Conservation (phyloP, 2,113 vertebrate genomes). For the Nymphicus hollandicus region DNA sequence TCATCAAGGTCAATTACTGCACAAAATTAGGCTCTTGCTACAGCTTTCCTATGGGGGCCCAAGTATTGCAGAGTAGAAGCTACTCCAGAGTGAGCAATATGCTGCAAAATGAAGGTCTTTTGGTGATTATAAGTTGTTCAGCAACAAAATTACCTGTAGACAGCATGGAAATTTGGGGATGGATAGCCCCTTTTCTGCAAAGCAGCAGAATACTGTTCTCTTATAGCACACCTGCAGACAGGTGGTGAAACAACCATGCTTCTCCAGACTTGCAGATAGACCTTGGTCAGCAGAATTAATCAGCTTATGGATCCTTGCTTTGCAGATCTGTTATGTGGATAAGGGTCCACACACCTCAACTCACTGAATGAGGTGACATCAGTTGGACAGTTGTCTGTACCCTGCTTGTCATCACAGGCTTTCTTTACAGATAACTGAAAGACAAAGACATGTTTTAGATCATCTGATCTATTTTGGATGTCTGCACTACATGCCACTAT, state of each 20-base stretch:
- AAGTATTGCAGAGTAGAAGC: neutral
- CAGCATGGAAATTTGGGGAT: neutral
- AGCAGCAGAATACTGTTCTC: neutral
- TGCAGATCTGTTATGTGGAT: neutral
- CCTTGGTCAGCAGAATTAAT: neutral
- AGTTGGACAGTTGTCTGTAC: neutral
- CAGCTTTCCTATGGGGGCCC: neutral
- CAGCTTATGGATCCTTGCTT: neutral
- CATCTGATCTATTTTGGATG: neutral
- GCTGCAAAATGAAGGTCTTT: rapidly evolving
- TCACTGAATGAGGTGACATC: neutral
- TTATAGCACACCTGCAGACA: neutral
- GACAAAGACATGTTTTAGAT: neutral
- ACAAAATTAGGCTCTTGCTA: neutral
- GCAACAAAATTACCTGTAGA: neutral
- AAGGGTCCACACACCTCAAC: neutral
- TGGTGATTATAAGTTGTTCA: neutral
- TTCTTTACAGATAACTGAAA: neutral
- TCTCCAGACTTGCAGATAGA: neutral
- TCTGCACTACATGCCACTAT: neutral
- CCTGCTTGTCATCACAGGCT: rapidly evolving
- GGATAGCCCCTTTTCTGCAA: neutral
- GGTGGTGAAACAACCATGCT: neutral
- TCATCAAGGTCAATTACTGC: neutral
- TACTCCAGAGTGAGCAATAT: rapidly evolving